Base-by-base conservation (phyloP, 2,888 invertebrate genomes). In the Lepidochitona cinerea region DNA sequence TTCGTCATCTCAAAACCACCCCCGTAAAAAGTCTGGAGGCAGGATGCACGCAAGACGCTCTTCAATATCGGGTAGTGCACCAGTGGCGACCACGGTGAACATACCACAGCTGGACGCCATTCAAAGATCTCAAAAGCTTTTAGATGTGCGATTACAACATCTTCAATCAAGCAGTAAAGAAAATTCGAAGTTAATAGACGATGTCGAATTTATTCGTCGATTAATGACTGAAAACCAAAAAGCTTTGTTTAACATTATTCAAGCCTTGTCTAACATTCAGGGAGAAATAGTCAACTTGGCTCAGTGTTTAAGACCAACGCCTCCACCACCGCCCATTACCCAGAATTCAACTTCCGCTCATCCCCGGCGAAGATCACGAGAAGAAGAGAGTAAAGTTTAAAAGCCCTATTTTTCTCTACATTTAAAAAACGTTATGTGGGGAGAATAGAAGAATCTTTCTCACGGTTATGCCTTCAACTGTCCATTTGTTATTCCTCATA, bases 211-310 rank as follows among this genome's bases (percentile, higher is more conserved):
- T 79, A 83, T 90, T 35, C 81, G 90, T 12, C 81, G 85, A 5
- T 83, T 90, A 53, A 89, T 90, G 88, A 86, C 88, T 1, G 90
- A 90, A 79, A 90, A 90, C 78, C 90, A 90, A 74, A 90, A 90
- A 76, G 90, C 90, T 7, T 81, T 90, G 79, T 85, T 84, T 70
- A 89, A 89, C 70, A 87, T 90, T 26, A 88, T 90, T 23, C 88
- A 88, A 37, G 90, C 89, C 23, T 81, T 90, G 67, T 79, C 87
- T 41, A 89, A 89, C 71, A 89, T 90, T 73, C 90, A 90, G 77
- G 87, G 88, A 52, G 89, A 89, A 77, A 89, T 89, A 32, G 85
- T 85, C 7, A 84, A 82, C 73, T 75, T 87, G 49, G 87, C 85
- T 2, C 86, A 84, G 76, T 87, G 86, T 79, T 78, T 87, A 29